These are phyloP conservation scores for Lethenteron camtschaticum DNA, from an alignment of 2,113 vertebrate genomes.

Conservation along the genomic window DNA sequence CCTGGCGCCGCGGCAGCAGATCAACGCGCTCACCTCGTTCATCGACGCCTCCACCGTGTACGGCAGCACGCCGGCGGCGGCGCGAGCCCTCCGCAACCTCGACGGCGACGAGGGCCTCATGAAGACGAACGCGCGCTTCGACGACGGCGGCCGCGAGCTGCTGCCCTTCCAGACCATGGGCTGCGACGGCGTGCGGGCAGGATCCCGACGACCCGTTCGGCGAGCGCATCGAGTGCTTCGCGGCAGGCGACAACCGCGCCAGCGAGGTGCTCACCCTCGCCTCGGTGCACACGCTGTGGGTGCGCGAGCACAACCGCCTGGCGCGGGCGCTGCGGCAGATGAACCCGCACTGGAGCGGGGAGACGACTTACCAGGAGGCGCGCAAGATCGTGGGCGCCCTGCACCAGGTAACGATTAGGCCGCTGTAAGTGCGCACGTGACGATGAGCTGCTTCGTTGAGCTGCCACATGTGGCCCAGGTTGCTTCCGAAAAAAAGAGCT, in stretches of 20 bases:
- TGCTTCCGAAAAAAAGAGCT: too few relatives aligned
- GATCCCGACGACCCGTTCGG: not conserved
- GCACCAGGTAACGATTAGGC: conserved; percentile 43
- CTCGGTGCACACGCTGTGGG: conserved; percentile 54
- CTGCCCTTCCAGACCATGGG: conserved; percentile 30
- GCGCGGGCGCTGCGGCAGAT: conserved; percentile 28
- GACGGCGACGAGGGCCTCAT: conserved; percentile 41
- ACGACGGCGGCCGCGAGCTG: conserved; percentile 27
- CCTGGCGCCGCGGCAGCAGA: conserved; percentile 39
- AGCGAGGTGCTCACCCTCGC: conserved; percentile 45
- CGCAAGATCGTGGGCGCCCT: conserved; percentile 66
- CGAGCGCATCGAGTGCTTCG: conserved; percentile 48
- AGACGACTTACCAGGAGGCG: conserved; percentile 49
- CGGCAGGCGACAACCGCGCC: conserved; percentile 49
- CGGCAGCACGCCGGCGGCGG: conserved; percentile 24
- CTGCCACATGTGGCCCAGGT: too few relatives aligned
- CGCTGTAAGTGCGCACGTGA: too few relatives aligned
- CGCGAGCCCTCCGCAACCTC: conserved; percentile 35
- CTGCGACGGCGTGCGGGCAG: conserved; percentile 29
- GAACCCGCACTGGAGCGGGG: conserved; percentile 48
- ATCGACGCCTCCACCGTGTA: conserved; percentile 72
- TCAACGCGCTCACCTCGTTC: conserved; percentile 58
- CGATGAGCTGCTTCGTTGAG: too few relatives aligned
- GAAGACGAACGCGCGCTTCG: conserved; percentile 25
- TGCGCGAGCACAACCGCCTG: conserved; percentile 69